Base-by-base conservation (phyloP, 2,888 invertebrate genomes). In the Drymonia ruficornis region DNA sequence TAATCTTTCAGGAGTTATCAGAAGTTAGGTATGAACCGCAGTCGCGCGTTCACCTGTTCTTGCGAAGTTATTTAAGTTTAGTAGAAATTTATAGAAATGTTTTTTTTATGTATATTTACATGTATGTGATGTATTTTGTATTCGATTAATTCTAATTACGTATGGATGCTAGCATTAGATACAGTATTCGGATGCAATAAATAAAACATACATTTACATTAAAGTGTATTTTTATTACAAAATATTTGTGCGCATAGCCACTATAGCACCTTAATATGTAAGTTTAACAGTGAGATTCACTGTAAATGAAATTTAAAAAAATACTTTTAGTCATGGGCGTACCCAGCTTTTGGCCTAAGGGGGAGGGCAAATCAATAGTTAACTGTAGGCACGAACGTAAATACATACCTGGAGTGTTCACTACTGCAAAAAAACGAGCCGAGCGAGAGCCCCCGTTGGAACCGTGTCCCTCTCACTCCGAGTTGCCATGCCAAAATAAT, bases 151-250 rank as follows among this genome's bases (percentile, higher is more conserved):
- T 74, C 70, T n/a, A 81, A 70, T 80, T 78, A 78, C 76, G 84
- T 85, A 86, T 90, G 88, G 88, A 87, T 72, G 78, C 84, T 89
- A 87, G 88, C 75, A 70, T 83, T 87, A 89, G 87, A 78, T 69
- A 84, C 88, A 87, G 86, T 91, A 90, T 90, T 90, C 88, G 81
- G 88, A 89, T 89, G 89, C 89, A 91, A 91, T 91, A 91, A 91
- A 89, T 80, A 81, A 72, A 86, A 66, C 76, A 80, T 81, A 81
- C 81, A 79, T 78, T 78, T 74, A 76, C 69, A 65, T 62, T 65
- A 58, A 56, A 55, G 50, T 74, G 74, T 62, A 65, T 70, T 76
- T 59, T 54, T 48, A 57, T 60, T 52, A 19, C 49, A 44, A 46
- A 40, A 50, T 38, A 56, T 44, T 40, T 51, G 43, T 44, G 46